These are phyloP conservation scores for Fulmarus glacialis DNA, from an alignment of 2,113 vertebrate species.

Conservation along the genomic window DNA sequence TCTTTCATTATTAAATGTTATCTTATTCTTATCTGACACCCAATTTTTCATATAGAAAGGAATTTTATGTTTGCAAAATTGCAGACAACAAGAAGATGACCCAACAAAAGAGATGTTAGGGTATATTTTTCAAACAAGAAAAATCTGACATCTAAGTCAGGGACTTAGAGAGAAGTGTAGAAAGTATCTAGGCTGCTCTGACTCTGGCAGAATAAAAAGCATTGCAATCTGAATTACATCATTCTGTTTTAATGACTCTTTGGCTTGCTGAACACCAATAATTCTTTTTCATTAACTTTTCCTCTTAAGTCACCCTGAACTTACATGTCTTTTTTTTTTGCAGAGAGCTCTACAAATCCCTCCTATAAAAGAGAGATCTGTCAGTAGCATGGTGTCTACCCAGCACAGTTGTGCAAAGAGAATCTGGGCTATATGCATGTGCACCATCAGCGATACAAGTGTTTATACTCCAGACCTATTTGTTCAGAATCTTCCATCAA, in stretches of 20 bases:
- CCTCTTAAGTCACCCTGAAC: neutral
- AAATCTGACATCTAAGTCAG: neutral
- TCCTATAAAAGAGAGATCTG: neutral
- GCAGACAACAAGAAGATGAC: neutral
- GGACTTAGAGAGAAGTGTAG: neutral
- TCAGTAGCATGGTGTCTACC: neutral
- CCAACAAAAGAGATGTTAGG: neutral
- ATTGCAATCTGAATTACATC: neutral
- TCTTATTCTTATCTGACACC: neutral
- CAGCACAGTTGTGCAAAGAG: neutral
- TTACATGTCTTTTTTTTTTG: neutral
- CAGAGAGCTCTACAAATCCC: neutral
- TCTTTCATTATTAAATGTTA: neutral
- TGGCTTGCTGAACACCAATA: neutral
- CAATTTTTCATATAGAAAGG: neutral
- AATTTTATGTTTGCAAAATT: neutral
- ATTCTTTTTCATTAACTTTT: neutral
- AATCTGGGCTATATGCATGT: neutral
- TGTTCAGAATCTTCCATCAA: neutral
- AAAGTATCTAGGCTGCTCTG: neutral
- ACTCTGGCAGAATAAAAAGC: neutral
- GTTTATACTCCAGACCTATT: neutral
- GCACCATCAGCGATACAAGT: rapidly evolving
- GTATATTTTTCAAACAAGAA: neutral
- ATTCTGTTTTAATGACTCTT: neutral